Evolutionary conservation across 2,113 vertebrate genomes (phyloP), one percentile per base, ranked within the genome.

Genomic region (Isurus oxyrinchus): DNA sequence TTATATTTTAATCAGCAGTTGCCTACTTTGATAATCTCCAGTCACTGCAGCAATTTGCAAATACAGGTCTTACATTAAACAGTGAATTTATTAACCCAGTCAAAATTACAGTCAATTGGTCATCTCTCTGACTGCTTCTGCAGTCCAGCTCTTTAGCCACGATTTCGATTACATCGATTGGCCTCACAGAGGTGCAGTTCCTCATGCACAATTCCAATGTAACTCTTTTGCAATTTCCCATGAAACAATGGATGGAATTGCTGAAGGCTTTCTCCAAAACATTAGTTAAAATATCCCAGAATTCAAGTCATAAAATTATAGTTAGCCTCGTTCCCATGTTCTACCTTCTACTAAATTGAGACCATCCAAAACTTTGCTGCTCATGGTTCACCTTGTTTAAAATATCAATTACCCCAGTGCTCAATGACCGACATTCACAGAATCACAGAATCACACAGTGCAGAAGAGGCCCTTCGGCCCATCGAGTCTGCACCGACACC

Each of bases 1-100:
- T 95, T 69, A 53, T 90, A 8, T 81, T 35, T 95, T 95, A 95
- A 53, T 95, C 94, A 95, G 44, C 25, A 53, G 44, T 49, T 40
- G 19, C 63, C 57, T n/a, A 4, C 90, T 61, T 93, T 53, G 44
- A 25, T 69, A 27, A 95, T 95, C 61, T 67, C 66, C 66, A 31
- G 8, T 5, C 23, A 16, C 94, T 72, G 44, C 10, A 53, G 23
- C n/a, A 53, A 49, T 67, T 69, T 67, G 94, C 66, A 53, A 95
- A 69, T 27, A 67, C 63, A 94, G 10, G 49, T 44, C 61, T 27
- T 67, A 5, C 3, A 69, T 53, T 55, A 19, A 31, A 66, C 59
- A 55, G 49, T 72, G 23, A 27, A 53, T 69, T 31, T 72, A 49
- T 95, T 72, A 72, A 69, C 69, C 11, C 14, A 53, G 76, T 76